Evolutionary conservation across 1,140 invertebrate genomes (phyloP), one percentile per base, ranked within the genome.

Genomic region (Tribolium castaneum): DNA sequence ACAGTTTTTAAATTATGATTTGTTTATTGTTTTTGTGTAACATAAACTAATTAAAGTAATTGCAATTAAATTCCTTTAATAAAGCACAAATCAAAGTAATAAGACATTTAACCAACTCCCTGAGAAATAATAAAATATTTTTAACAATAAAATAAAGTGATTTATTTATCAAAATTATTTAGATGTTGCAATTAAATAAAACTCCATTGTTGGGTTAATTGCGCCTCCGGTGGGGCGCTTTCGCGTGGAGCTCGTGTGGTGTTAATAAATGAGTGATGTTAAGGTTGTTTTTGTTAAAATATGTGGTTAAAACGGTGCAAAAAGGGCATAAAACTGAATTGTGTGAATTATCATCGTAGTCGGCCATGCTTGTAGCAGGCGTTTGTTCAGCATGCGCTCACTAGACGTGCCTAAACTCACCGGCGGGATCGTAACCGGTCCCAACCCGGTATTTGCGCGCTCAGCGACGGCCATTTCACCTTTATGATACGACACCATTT

Each of bases 401-500:
- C 50, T 52, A 22, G 39, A 52, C 51, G 75, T 34, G 54, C 49
- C 62, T 75, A 66, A 66, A 71, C 75, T 70, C 79, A 70, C 80
- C 83, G 82, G 75, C 73, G 81, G 80, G 75, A 78, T 75, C 74
- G 76, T 83, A 83, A 83, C 82, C 79, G 82, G 82, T 83, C 82
- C 82, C 82, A 75, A 51, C 73, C 35, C 70, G 78, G 80, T 71
- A 78, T 82, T 83, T 82, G 81, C 79, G 54, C 80, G 70, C 51
- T 82, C 75, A 81, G 74, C 81, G 78, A 80, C 82, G 82, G 82
- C 82, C 83, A 83, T 83, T 82, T 79, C 82, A 79, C 82, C 78
- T 83, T 80, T 83, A 82, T 81, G 79, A 83, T 81, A 84, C 80
- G 70, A 77, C 81, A 83, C 82, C 82, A 83, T 85, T 86, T 84